A percentile compares a stretch with the other conserved stretches of the same genome.
These are phyloP conservation scores for Miichthys miiuy DNA, from an alignment of 2,797 vertebrate genomes.

Conservation along the genomic window DNA sequence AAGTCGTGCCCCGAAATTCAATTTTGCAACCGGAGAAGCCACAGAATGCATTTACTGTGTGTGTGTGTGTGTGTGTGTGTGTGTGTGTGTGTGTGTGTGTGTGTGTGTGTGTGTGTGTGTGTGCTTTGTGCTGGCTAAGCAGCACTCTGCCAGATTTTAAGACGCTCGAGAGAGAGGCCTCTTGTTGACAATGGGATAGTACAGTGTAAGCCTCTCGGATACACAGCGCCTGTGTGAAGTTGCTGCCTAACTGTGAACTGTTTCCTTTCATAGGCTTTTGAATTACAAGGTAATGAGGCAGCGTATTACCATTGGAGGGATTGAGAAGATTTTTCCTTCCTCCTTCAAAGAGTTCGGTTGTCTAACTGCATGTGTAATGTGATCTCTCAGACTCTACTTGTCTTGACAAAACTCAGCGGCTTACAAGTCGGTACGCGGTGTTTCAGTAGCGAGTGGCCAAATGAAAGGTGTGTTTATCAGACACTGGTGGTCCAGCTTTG, in stretches of 20 bases:
- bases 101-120: neutral
- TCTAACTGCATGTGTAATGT: neutral
- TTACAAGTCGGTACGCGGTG: neutral
- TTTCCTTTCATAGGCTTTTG: slow-evolving; percentile 36
- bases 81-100: slow-evolving; percentile 21
- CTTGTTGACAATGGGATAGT: slow-evolving; percentile 66
- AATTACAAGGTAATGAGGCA: slow-evolving; percentile 52
- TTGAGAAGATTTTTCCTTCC: neutral
- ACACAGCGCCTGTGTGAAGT: slow-evolving; percentile 43
- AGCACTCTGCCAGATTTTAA: slow-evolving; percentile 56
- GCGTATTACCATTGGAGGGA: neutral
- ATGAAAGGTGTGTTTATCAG: neutral
- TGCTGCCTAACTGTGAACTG: slow-evolving; percentile 20
- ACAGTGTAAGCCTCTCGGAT: slow-evolving; percentile 51
- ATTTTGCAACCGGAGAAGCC: slow-evolving; percentile 71
- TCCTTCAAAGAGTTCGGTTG: slow-evolving; percentile 8
- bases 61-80: slow-evolving; percentile 4
- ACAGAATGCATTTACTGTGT: slow-evolving; percentile 65
- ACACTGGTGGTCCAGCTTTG: neutral
- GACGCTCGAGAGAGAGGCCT: slow-evolving; percentile 60
- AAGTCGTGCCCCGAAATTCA: slow-evolving; percentile 77
- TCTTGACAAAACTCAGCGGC: neutral
- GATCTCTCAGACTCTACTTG: neutral
- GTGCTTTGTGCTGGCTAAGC: slow-evolving; percentile 61
- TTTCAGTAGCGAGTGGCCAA: neutral